A percentile compares a stretch with the other conserved stretches of the same genome.
phyloP scores from a whole-genome alignment of 37 sponge, comb jelly and placozoan genomes.

The Theonella swinhoei region DNA sequence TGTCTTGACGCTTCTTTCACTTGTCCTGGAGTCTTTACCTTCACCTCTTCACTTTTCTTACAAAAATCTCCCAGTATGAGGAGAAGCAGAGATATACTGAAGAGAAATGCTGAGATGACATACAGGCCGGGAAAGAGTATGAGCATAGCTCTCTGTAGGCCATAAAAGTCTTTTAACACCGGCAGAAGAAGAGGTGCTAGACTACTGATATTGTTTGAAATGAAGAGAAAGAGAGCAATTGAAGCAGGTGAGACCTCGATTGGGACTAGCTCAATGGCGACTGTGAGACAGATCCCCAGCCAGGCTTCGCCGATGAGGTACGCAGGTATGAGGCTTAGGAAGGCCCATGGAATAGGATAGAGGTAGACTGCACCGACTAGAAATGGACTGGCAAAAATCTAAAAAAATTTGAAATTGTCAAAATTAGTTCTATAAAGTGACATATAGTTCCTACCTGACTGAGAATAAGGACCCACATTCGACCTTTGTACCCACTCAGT shows the following conservation, averaged over 20 bases:
- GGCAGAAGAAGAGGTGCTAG: conserved; percentile 50
- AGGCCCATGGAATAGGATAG: conserved; percentile 70
- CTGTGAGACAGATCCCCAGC: conserved; percentile 85
- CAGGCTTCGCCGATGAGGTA: conserved; percentile 86
- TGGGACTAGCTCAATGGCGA: conserved; percentile 73
- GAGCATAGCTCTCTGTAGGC: conserved; percentile 51
- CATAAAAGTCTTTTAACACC: conserved; percentile 10
- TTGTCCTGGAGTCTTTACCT: neutral
- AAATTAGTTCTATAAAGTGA: neutral
- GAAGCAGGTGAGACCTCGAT: conserved; percentile 30
- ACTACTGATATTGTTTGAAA: conserved; percentile 75
- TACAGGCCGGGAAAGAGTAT: conserved; percentile 72
- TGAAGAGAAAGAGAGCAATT: conserved; percentile 74
- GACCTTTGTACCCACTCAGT: conserved; percentile 11
- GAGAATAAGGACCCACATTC: conserved; percentile 76
- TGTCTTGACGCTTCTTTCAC: neutral
- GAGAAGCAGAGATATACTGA: neutral
- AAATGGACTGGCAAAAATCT: conserved; percentile 76
- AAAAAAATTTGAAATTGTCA: neutral
- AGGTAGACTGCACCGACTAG: conserved; percentile 65
- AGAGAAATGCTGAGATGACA: conserved; percentile 50
- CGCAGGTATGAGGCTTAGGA: conserved; percentile 68
- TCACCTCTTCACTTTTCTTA: neutral
- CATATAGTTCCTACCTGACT: conserved; percentile 48
- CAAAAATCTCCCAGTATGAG: neutral